These are phyloP conservation scores for Hymenopus coronatus DNA, from an alignment of 2,888 invertebrate genomes.

Conservation along the genomic window DNA sequence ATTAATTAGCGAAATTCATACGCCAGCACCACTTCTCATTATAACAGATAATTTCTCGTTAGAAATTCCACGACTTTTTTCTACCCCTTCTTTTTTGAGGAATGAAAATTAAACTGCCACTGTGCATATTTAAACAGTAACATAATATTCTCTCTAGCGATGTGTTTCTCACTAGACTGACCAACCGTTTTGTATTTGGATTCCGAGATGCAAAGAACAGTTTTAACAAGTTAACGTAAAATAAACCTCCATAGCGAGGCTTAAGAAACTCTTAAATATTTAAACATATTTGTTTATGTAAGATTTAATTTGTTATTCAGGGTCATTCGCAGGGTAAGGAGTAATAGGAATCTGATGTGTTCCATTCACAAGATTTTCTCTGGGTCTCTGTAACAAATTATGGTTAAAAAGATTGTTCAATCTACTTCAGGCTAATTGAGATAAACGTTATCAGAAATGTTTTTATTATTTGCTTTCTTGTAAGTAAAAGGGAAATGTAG, in stretches of 20 bases:
- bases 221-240: background rate
- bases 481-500: too few species aligned
- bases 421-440: too few species aligned
- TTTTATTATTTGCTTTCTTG: too few species aligned
- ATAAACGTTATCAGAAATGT: too few species aligned
- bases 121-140: background rate
- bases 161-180: background rate
- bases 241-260: background rate
- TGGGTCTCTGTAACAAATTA: too few species aligned
- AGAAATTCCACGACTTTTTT: background rate
- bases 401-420: too few species aligned
- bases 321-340: too few species aligned
- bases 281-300: too few species aligned
- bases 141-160: background rate
- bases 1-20: background rate
- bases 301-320: too few species aligned
- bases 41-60: background rate
- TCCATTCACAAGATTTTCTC: too few species aligned
- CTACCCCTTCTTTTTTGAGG: background rate
- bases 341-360: too few species aligned
- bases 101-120: background rate
- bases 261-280: background rate
- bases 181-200: background rate
- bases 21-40: background rate
- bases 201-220: background rate